A percentile compares a stretch with the other conserved stretches of the same genome.
phyloP scores from a whole-genome alignment of 2,797 vertebrate genomes.

The Molossus alvarezi region DNA sequence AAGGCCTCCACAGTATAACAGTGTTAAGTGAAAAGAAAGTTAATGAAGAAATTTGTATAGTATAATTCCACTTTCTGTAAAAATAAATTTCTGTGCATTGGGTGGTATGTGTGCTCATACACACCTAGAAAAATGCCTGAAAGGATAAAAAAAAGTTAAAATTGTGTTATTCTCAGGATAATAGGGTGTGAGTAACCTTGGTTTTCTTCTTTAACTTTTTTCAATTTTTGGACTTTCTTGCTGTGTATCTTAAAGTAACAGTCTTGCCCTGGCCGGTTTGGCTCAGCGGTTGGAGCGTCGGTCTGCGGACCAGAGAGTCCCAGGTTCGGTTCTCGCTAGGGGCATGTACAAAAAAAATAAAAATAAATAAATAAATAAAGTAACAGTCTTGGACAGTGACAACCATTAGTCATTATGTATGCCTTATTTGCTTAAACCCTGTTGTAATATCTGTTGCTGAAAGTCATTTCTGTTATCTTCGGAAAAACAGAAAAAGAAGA shows the following conservation, averaged over 20 bases:
- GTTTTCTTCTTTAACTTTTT: not conserved
- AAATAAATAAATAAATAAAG: not conserved
- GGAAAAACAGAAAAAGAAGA: not conserved
- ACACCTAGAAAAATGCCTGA: not conserved
- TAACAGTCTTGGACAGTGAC: not conserved
- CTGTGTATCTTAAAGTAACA: not conserved
- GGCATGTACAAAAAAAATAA: too few relatives aligned
- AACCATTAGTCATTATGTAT: not conserved
- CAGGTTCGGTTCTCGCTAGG: too few relatives aligned
- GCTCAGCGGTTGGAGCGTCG: too few relatives aligned
- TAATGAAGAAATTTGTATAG: not conserved
- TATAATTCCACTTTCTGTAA: not conserved
- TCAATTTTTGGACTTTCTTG: not conserved
- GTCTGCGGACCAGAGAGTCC: too few relatives aligned
- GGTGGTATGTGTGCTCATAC: not conserved
- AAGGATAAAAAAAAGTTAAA: not conserved
- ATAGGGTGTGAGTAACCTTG: not conserved
- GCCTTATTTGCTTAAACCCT: not conserved
- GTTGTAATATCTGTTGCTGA: not conserved
- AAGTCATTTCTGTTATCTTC: not conserved
- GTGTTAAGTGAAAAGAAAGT: not conserved
- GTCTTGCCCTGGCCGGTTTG: not conserved
- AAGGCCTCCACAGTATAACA: not conserved
- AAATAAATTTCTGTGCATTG: not conserved
- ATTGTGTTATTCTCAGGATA: not conserved